Evolutionary conservation across 1,140 invertebrate species (phyloP), one percentile per base, ranked within the genome.

Genomic region (Galleria mellonella): DNA sequence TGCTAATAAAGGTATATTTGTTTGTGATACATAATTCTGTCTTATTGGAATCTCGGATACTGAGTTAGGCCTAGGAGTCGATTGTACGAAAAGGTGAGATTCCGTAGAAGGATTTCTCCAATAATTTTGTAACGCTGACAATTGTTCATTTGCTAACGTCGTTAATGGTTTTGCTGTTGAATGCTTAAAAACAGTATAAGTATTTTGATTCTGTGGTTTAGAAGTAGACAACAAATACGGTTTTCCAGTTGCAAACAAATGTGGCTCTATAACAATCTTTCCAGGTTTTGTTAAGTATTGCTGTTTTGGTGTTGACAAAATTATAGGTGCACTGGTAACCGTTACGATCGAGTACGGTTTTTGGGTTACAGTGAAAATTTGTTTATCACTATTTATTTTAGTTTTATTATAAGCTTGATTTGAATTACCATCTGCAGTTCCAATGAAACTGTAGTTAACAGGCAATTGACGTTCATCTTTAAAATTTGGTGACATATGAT

Each of bases 391-490:
- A 66, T 58, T 9, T 46, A 28, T 38, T 62, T 62, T 38, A 60
- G 46, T 12, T 11, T 40, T 14, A 15, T 64, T 32, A 11, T 49
- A 32, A 29, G 43, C 49, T 3, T 6, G 17, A 23, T 6, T 23
- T 41, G 57, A 54, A 49, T 39, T 64, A 47, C 31, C 48, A 10
- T 54, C 52, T 13, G 50, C 48, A 37, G 60, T 59, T 47, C 46
- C 54, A 30, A 62, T 67, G 45, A 83, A 85, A 46, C 60, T 85
- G 37, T 75, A 71, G 30, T 46, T 74, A 13, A 85, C 54, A 13
- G 78, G 72, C 33, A 83, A 54, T 47, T 72, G 64, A 9, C 81
- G 61, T 42, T 85, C 73, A 40, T 83, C 81, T 41, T 77, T 72
- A 55, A 83, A 83, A 51, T 83, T 79, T 12, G 81, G 78, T 13